Evolutionary conservation across 2,888 invertebrate genomes (phyloP), one percentile per base, ranked within the genome.

Genomic region (Polydrusus pterygomalis): DNA sequence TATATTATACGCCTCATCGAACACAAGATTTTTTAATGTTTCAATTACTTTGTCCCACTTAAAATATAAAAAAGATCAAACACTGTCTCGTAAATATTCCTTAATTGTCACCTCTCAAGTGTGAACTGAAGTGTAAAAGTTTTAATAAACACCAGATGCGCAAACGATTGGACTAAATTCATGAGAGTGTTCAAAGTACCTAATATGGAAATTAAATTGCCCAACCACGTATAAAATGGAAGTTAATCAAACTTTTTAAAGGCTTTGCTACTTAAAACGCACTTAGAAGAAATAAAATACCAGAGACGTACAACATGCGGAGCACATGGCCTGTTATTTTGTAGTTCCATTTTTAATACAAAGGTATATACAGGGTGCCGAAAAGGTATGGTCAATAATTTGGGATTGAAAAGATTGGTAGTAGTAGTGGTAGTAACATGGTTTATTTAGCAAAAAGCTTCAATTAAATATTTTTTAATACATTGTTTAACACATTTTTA

Each of bases 51-150:
- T 60, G 58, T 60, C 38, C 58, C 18, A 60, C 58, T 60, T 60
- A 15, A 60, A 60, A 10, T n/a, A 60, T 60, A 60, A 60, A 60
- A 58, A 60, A 60, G 58, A 60, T 60, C 58, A 60, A 60, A 60
- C 58, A 30, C 18, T 60, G 54, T 43, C 51, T 18, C 63, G 49
- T 74, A 74, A 74, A 77, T 74, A 74, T 74, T 64, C 43, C 62
- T 72, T 73, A 77, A 70, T 77, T 74, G 77, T 70, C 74, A 77
- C 77, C 77, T 77, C 77, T 73, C 65, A 65, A 76, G 76, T 72
- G 72, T 67, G 71, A 74, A 70, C 74, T 64, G 40, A 60, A 38
- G 17, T 62, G 17, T 60, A 68, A 49, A 51, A 70, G 56, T 56
- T 63, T 76, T 76, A 77, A 77, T 73, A 69, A 64, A 73, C 51